phyloP scores from a whole-genome alignment of 2,797 vertebrate genomes.

The Aplochiton taeniatus region DNA sequence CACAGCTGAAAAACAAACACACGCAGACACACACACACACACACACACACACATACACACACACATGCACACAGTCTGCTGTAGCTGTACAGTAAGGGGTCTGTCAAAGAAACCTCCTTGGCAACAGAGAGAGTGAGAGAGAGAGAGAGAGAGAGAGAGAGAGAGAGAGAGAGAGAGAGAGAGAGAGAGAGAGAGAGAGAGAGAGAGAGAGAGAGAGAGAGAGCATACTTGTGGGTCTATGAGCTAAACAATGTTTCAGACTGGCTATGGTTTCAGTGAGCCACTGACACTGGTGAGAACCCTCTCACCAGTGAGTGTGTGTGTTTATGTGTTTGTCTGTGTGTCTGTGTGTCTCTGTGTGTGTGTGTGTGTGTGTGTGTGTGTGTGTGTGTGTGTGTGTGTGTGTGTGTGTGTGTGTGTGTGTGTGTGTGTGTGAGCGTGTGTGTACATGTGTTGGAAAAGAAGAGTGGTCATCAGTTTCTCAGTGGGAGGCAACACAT shows the following conservation, averaged over 20 bases:
- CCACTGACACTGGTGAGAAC: no score
- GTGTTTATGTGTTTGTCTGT: background rate
- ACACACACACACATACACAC: slow-evolving; percentile 19
- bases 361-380: background rate
- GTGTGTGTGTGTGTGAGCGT: background rate
- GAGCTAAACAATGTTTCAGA: background rate
- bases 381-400: slow-evolving; percentile 2
- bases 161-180: background rate
- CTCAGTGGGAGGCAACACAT: no score
- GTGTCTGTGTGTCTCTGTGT: background rate
- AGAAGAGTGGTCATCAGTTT: slow-evolving; percentile 25
- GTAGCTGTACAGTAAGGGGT: background rate
- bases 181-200: background rate
- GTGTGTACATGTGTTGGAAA: slow-evolving; percentile 43
- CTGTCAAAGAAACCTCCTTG: background rate
- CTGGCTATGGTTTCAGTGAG: background rate
- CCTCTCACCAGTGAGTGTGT: no score
- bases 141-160: background rate
- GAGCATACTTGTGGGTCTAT: background rate
- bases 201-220: background rate
- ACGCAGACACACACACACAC: slow-evolving; percentile 8
- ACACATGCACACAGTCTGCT: slow-evolving; percentile 11
- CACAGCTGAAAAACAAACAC: slow-evolving; percentile 40
- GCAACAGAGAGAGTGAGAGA: background rate
- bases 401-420: slow-evolving; percentile 9